Evolutionary conservation across 2,113 vertebrate species (phyloP).

Genomic region (Merops nubicus): DNA sequence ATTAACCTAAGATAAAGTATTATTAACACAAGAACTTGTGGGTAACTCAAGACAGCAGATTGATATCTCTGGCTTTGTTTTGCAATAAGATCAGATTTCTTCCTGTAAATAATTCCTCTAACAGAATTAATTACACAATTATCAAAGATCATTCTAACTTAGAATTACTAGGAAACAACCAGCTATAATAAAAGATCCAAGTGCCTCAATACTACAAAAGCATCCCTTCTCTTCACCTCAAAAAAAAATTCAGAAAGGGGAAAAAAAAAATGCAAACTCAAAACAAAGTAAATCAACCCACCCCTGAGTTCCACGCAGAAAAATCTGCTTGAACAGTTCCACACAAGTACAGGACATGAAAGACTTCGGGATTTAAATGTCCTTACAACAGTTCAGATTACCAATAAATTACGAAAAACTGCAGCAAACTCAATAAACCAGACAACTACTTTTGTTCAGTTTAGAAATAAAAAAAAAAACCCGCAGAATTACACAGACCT

Average conservation of each 20-base stretch:
- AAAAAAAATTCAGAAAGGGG: background rate
- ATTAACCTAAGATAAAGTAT: background rate
- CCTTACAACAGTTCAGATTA: background rate
- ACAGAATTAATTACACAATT: background rate
- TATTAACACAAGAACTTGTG: background rate
- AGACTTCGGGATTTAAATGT: background rate
- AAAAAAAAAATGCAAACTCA: background rate
- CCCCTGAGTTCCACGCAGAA: background rate
- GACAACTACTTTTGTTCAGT: background rate
- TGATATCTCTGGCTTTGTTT: background rate
- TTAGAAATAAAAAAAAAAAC: background rate
- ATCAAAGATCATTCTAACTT: background rate
- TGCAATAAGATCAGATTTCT: background rate
- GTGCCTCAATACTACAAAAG: background rate
- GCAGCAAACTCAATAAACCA: background rate
- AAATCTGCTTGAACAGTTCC: background rate
- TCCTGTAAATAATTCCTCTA: background rate
- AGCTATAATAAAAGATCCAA: background rate
- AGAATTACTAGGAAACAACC: background rate
- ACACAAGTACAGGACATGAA: background rate
- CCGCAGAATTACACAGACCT: constrained; percentile 77
- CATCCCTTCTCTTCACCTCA: background rate
- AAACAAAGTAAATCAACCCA: background rate
- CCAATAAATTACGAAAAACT: background rate
- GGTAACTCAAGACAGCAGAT: background rate